Base-by-base conservation (phyloP, 2,113 vertebrate species). In the Gavialis gangeticus region DNA sequence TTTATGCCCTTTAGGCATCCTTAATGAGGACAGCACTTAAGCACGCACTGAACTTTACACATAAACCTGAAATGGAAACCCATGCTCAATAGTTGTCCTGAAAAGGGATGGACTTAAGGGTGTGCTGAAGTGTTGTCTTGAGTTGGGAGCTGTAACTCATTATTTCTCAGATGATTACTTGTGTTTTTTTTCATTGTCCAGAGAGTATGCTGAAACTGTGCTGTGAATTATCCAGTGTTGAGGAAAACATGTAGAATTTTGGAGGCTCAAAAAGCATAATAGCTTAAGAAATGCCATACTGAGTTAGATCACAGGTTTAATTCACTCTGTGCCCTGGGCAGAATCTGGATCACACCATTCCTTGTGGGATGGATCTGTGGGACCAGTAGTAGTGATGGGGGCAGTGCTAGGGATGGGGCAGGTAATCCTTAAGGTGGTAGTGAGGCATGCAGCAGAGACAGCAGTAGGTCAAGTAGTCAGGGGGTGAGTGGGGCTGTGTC, bases 21-120 rank as follows among this genome's bases (percentile, higher is more conserved):
- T 93, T 91, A 57, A 87, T 75, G 85, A 90, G 69, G 62, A 71
- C 64, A 66, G 18, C 46, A 89, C 84, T 93, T 87, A 66, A 95
- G 37, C 3, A 85, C 84, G 80, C 1, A 5, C 77, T 95, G 85
- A 82, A 79, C 71, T 89, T 95, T 84, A 87, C 86, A 46, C 75
- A 46, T 91, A 73, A 75, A 71, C 2, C 11, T 0, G 2, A 85
- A 89, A n/a, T 9, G 77, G 77, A 93, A 91, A 89, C 46, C 46
- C 46, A 11, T 63, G 30, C 5, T 93, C 79, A 90, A 62, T 18
- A 34, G 34, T 3, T 25, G 77, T 76, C 88, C 87, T 84, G 69
- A 88, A 87, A 73, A 85, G 21, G 2, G 27, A 73, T 64, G 60
- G 82, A 57, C 66, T 78, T 30, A 91, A 57, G 58, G 90, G 93